Base-by-base conservation (phyloP, 2,797 vertebrate species). In the Erpetoichthys calabaricus region DNA sequence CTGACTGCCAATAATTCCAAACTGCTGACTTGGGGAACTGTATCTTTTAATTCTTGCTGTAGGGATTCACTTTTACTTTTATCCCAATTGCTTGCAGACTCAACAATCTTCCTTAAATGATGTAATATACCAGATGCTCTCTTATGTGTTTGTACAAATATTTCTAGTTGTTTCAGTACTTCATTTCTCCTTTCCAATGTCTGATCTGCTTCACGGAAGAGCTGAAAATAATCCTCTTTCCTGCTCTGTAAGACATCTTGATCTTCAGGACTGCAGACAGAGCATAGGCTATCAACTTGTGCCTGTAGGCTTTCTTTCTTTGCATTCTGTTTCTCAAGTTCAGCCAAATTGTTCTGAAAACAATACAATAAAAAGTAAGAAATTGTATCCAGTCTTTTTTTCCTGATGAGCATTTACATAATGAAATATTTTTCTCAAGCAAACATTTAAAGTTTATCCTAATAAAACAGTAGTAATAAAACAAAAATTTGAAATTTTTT, bases 201-300 rank as follows among this genome's bases (percentile, higher is more conserved):
- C 64, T 85, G 85, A 63, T 75, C 78, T 55, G 88, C 86, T 69
- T 97, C 91, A 61, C 68, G 74, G 3, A 91, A 87, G 4, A 90
- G 83, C 66, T 91, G 91, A 47, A 91, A 70, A 67, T 89, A 92
- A 70, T 94, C 90, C 60, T 89, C 87, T 3, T 68, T 80, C 72
- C 86, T 89, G 68, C 69, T 77, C 60, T 87, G 83, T 45, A 98
- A 80, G 45, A 71, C 68, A 58, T 83, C 84, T 42, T 84, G 77
- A 63, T 91, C 92, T 59, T 88, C 86, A 0, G 71, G 70, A 42
- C 70, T 70, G 55, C 86, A 89, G 61, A 77, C 79, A 46, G 73
- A 68, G 44, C 81, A 70, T 42, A 98, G 58, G 45, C 74, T 82
- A 2, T 74, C 71, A 50, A 86, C 72, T 43, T 77, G 86, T 6